Evolutionary conservation across 2,888 invertebrate species (phyloP).

Genomic region (Parnassius mnemosyne): DNA sequence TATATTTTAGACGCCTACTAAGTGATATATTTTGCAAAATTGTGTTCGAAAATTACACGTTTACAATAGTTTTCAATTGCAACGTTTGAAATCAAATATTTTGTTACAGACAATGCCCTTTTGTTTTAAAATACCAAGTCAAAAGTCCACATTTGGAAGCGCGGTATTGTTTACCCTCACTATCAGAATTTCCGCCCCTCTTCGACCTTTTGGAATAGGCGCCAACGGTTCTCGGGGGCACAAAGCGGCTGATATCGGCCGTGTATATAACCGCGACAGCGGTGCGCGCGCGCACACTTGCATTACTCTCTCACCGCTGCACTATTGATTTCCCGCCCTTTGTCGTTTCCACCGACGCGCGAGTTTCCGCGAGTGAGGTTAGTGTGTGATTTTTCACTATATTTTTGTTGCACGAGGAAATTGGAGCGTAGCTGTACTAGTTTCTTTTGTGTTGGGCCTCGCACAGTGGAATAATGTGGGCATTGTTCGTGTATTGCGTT

Average conservation of each 20-base stretch:
- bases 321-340: slow-evolving; percentile 64
- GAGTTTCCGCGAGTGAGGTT: slow-evolving; percentile 68
- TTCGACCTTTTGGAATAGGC: slow-evolving; percentile 34
- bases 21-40: too few relatives aligned
- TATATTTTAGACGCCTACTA: too few relatives aligned
- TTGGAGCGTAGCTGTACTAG: slow-evolving; percentile 23
- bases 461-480: slow-evolving; percentile 17
- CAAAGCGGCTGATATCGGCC: slow-evolving; percentile 53
- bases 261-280: slow-evolving; percentile 60
- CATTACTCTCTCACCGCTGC: slow-evolving; percentile 55
- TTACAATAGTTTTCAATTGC: too few relatives aligned
- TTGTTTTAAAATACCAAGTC: slow-evolving; percentile 17
- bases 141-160: slow-evolving; percentile 23
- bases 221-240: slow-evolving; percentile 33
- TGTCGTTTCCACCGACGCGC: slow-evolving; percentile 61
- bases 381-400: slow-evolving; percentile 48
- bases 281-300: slow-evolving; percentile 75
- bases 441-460: slow-evolving; percentile 12
- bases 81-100: background rate
- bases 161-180: slow-evolving; percentile 23
- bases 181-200: slow-evolving; percentile 36
- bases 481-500: slow-evolving; percentile 22
- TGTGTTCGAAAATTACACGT: too few relatives aligned
- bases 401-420: slow-evolving; percentile 28
- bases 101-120: slow-evolving; percentile 10